A percentile compares a stretch with the other conserved stretches of the same genome.
Evolutionary conservation across 2,888 invertebrate species (phyloP).

Genomic region (Amphiduros pacificus): DNA sequence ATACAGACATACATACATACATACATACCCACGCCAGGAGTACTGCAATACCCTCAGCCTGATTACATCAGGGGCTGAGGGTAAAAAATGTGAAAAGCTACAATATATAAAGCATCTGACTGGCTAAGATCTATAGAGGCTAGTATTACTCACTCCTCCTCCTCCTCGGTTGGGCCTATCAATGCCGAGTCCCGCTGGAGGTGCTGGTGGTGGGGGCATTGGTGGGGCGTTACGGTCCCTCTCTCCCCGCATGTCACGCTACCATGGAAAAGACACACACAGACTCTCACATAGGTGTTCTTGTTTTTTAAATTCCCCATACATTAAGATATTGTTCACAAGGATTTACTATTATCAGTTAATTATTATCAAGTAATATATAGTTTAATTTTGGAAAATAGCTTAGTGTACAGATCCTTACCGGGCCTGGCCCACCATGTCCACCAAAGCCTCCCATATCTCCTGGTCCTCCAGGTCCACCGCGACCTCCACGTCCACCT

Average conservation of each 20-base stretch:
- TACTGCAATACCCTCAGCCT: too few relatives aligned
- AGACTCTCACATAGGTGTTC: too few relatives aligned
- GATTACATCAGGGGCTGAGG: too few relatives aligned
- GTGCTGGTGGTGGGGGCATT: conserved; percentile 48
- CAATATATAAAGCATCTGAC: not conserved
- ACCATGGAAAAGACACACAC: too few relatives aligned
- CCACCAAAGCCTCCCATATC: conserved; percentile 2
- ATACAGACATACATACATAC: too few relatives aligned
- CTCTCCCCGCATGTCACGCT: not conserved
- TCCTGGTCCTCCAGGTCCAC: too few relatives aligned
- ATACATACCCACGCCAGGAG: too few relatives aligned
- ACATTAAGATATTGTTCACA: not conserved
- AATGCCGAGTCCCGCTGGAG: conserved; percentile 44
- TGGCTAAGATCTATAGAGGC: not conserved
- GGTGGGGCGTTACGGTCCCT: conserved; percentile 43
- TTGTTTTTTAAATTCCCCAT: too few relatives aligned
- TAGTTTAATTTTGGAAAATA: too few relatives aligned
- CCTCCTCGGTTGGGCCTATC: conserved; percentile 4
- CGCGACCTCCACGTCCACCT: not conserved
- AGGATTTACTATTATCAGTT: too few relatives aligned
- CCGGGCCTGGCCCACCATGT: conserved; percentile 13
- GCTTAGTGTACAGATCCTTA: too few relatives aligned
- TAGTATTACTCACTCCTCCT: not conserved
- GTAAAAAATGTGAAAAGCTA: not conserved
- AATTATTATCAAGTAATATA: too few relatives aligned